phyloP scores from a whole-genome alignment of 2,797 vertebrate species.

The Nothura maculosa region DNA sequence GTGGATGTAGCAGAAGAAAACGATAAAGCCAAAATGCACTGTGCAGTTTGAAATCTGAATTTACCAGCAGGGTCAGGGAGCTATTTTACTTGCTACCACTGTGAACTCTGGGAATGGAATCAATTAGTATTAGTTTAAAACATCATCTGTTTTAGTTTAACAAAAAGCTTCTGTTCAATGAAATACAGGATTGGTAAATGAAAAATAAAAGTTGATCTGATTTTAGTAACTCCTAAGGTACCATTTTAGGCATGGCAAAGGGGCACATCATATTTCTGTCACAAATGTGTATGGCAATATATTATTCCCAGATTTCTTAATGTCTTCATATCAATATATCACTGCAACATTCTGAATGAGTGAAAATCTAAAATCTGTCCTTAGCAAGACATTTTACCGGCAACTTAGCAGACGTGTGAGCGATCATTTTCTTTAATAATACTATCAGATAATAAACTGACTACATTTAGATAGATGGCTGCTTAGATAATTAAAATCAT shows the following conservation, averaged over 20 bases:
- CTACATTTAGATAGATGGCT: slow-evolving; percentile 2
- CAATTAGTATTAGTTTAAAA: slow-evolving; percentile 85
- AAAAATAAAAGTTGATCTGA: slow-evolving; percentile 70
- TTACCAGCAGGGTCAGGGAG: slow-evolving; percentile 70
- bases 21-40: neutral
- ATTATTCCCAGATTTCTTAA: neutral
- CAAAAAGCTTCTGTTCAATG: slow-evolving; percentile 81
- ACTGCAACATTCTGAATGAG: neutral
- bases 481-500: slow-evolving; percentile 29
- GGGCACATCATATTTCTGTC: neutral
- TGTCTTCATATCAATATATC: neutral
- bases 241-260: neutral
- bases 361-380: neutral
- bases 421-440: neutral
- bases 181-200: slow-evolving; percentile 77
- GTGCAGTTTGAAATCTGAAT: slow-evolving; percentile 52
- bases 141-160: slow-evolving; percentile 85
- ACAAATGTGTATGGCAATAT: neutral
- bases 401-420: neutral
- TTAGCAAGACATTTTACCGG: neutral
- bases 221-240: slow-evolving; percentile 64
- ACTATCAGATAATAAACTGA: neutral
- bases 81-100: slow-evolving; percentile 75
- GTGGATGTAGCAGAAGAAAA: neutral
- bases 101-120: slow-evolving; percentile 83